Base-by-base conservation (phyloP, 2,113 vertebrate genomes). In the Oncorhynchus masou region DNA sequence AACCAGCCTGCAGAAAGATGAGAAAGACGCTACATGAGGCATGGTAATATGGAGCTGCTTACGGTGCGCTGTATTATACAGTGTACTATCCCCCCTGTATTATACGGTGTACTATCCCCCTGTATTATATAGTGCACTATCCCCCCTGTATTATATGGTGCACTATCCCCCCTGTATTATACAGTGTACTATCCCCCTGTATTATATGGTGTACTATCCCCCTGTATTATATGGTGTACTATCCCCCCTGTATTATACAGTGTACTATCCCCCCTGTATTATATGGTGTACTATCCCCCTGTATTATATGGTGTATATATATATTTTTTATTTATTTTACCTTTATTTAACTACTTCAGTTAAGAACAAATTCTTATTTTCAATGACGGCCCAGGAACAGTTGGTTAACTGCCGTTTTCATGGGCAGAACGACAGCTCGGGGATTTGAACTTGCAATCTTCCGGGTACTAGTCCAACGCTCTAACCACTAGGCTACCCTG, bases 81-180 rank as follows among this genome's bases (percentile, higher is more conserved):
- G 66, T 77, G 76, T 82, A 82, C 68, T 57, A 20, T 69, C 31
- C 65, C 73, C 70, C 45, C 24, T 19, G 68, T 45, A 45, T 45
- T 45, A 45, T 45, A 34, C 31, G 0, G 5, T 31, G 31, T 1
- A 31, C 29, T 31, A 31, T 7, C 34, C 34, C 5, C 34, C 5
- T 39, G 34, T 39, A 39, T 39, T 8, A 39, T 79, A 81, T 59
- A 16, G 68, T 77, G 76, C 83, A 82, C 68, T 62, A 20, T 69
- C 25, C 39, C 39, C 7, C 39, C 7, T 45, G 39, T 9, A 39
- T 39, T 39, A 39, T 79, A 80, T 45, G 16, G 68, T 77, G 76
- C 83, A 82, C 68, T 57, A 20, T 69, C 31, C 65, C 73, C 70
- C 45, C n/a, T 19, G 65, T 11, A 31, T 45, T 45, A 39, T 45